These are phyloP conservation scores for Scolopax rusticola DNA, from an alignment of 2,797 vertebrate genomes.

Conservation along the genomic window DNA sequence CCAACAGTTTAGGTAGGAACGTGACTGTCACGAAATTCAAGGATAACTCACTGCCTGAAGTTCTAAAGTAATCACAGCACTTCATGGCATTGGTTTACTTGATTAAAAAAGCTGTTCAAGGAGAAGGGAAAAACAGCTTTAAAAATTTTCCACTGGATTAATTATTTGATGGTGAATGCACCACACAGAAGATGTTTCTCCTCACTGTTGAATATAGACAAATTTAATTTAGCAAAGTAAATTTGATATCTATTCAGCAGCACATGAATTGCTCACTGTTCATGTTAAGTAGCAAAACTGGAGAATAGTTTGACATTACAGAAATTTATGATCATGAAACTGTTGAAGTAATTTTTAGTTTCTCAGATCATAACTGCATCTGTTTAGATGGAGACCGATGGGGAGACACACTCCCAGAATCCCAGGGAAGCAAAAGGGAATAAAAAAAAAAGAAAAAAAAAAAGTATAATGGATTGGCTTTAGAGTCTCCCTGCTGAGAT, in stretches of 20 bases:
- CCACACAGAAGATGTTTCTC: conserved; percentile 43
- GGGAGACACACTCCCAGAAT: conserved; percentile 29
- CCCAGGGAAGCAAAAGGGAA: neutral
- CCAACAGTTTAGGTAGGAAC: neutral
- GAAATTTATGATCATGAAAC: conserved; percentile 26
- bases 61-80: neutral
- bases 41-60: neutral
- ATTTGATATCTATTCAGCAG: conserved; percentile 45
- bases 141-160: conserved; percentile 68
- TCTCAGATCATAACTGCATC: conserved; percentile 53
- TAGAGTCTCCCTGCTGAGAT: conserved; percentile 79
- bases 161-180: conserved; percentile 49
- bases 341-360: conserved; percentile 43
- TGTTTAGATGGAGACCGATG: conserved; percentile 41
- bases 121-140: conserved; percentile 15
- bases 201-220: conserved; percentile 48
- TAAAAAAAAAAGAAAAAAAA: neutral
- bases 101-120: neutral
- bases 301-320: conserved; percentile 56
- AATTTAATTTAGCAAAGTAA: conserved; percentile 72
- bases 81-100: conserved; percentile 9
- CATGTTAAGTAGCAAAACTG: conserved; percentile 41
- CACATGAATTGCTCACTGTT: conserved; percentile 56
- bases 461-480: conserved; percentile 79
- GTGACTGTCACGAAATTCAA: neutral